Evolutionary conservation across 2,113 vertebrate species (phyloP).

Genomic region (Connochaetes taurinus): DNA sequence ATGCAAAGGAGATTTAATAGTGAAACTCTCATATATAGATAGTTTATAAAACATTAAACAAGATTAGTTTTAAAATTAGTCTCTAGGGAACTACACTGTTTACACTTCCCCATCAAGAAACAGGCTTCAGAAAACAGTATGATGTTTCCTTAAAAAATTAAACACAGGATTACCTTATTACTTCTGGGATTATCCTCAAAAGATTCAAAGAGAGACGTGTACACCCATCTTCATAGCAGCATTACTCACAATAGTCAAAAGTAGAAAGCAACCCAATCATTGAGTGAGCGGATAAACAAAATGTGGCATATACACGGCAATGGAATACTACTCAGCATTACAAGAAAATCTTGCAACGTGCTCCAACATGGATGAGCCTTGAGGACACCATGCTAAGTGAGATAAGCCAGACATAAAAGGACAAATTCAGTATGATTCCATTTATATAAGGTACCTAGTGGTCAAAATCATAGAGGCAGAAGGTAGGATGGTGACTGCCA

Average conservation of each 20-base stretch:
- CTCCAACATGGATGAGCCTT: not conserved
- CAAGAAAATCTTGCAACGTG: not conserved
- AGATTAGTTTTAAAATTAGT: not conserved
- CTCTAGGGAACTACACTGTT: not conserved
- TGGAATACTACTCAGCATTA: not conserved
- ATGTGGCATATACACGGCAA: not conserved
- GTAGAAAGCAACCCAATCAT: not conserved
- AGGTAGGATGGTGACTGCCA: not conserved
- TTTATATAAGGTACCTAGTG: not conserved
- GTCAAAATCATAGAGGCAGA: not conserved
- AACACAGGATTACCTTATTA: not conserved
- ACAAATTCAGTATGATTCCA: not conserved
- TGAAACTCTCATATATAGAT: not conserved
- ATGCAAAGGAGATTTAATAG: not conserved
- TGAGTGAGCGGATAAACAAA: not conserved
- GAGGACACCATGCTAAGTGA: not conserved
- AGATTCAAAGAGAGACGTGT: not conserved
- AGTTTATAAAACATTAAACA: not conserved
- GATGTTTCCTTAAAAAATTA: not conserved
- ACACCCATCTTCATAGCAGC: not conserved
- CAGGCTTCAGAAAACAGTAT: not conserved
- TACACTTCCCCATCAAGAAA: slow-evolving; percentile 5
- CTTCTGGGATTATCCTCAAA: not conserved
- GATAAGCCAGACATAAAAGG: not conserved
- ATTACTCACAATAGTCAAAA: not conserved